Evolutionary conservation across 2,888 invertebrate genomes (phyloP), one percentile per base, ranked within the genome.

Genomic region (Pseudococcus viburni): DNA sequence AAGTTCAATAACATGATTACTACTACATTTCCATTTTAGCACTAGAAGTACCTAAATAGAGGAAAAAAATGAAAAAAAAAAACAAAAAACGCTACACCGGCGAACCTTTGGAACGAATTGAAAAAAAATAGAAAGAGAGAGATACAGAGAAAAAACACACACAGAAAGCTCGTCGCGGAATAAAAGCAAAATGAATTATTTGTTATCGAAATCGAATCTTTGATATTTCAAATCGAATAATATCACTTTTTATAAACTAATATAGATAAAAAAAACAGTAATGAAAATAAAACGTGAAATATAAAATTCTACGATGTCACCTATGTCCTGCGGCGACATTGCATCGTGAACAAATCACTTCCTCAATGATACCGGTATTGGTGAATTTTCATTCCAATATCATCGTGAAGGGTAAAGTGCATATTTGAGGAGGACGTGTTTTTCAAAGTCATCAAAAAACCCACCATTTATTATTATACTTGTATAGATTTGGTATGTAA

Each of bases 1-100:
- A 73, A 73, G 68, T 73, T 73, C 68, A 73, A 73, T 73, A 73
- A 73, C 68, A 73, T 73, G 26, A 73, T 73, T 73, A 73, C 68
- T 73, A 73, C 59, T 73, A 33, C 33, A 73, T 73, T 73, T 73
- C 26, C 68, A 73, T 73, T 73, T 73, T 33, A 6, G 12, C 22
- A 12, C 26, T 33, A 33, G 26, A 33, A 12, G 33, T 8, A 59
- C 22, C 26, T 33, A 33, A 33, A 33, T 33, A 33, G 26, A 33
- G 33, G 33, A 22, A 22, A 9, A 22, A 64, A 9, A 59, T 64
- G 19, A 2, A 64, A n/a, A 73, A 33, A 73, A 59, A 59, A 19
- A 2, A 64, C 1, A 73, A 33, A 73, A 59, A 59, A 19, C 19
- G 9, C 59, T 3, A 19, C 19, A 19, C 9, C n/a, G 19, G 9